Evolutionary conservation across 2,797 vertebrate species (phyloP).

Genomic region (Neopelma chrysocephalum): DNA sequence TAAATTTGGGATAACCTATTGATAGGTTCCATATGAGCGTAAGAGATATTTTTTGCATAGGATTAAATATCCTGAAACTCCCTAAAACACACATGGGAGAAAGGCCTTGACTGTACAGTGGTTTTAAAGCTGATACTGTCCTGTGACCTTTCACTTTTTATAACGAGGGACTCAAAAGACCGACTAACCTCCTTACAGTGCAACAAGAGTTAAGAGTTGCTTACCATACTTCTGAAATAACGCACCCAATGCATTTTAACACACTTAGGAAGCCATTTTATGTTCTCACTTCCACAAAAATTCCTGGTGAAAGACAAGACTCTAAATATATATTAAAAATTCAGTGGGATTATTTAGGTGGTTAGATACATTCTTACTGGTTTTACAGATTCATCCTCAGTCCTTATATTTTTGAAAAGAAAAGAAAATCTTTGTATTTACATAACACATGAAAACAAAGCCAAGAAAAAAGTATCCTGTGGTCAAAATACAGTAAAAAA

Average conservation of each 20-base stretch:
- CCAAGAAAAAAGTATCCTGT: not conserved
- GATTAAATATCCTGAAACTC: not conserved
- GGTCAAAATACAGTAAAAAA: not conserved
- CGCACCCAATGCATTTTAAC: not conserved
- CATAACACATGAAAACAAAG: not conserved
- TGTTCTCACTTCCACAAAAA: not conserved
- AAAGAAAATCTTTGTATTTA: not conserved
- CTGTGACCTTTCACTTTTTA: not conserved
- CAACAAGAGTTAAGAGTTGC: not conserved
- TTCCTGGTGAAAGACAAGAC: not conserved
- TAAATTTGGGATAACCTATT: not conserved
- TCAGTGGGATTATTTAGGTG: not conserved
- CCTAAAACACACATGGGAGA: not conserved
- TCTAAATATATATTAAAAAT: not conserved
- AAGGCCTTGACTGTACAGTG: not conserved
- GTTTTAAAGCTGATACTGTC: not conserved
- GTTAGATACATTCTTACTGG: not conserved
- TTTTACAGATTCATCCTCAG: not conserved
- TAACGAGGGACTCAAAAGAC: not conserved
- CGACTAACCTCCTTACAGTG: not conserved
- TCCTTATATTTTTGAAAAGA: not conserved
- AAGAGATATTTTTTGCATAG: not conserved
- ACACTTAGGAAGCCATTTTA: not conserved
- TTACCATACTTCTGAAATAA: not conserved
- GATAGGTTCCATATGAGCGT: not conserved